Evolutionary conservation across 2,797 vertebrate genomes (phyloP).

Genomic region (Peromyscus nudipes): DNA sequence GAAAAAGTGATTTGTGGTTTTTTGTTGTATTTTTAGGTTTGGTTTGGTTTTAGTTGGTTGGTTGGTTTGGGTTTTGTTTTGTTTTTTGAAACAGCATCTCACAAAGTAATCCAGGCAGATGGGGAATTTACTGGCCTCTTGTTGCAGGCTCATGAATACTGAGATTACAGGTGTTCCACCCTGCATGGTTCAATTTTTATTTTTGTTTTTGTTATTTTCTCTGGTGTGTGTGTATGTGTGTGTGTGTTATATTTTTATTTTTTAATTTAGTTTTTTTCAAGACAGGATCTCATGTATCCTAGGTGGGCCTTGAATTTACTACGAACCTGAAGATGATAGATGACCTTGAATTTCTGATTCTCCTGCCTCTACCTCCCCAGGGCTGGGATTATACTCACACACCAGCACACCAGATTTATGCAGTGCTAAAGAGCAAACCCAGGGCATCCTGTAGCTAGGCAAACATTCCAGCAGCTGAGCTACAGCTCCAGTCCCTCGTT

Average conservation of each 20-base stretch:
- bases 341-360: neutral
- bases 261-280: neutral
- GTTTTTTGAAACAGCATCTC: neutral
- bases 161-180: too few species aligned
- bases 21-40: neutral
- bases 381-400: neutral
- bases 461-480: neutral
- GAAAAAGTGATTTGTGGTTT: neutral
- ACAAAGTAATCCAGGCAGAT: neutral
- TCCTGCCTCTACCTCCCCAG: neutral
- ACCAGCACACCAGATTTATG: neutral
- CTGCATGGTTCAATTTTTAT: neutral
- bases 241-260: neutral
- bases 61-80: neutral
- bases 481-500: neutral
- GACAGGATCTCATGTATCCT: neutral
- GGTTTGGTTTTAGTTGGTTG: neutral
- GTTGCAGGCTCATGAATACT: neutral
- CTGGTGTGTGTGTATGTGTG: neutral
- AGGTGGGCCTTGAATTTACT: too few species aligned
- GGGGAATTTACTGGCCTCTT: neutral
- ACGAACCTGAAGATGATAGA: neutral
- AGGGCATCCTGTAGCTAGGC: neutral
- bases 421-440: neutral
- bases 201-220: too few species aligned